A percentile compares a stretch with the other conserved stretches of the same genome.
phyloP scores from a whole-genome alignment of 2,797 vertebrate species.

The Masticophis lateralis region DNA sequence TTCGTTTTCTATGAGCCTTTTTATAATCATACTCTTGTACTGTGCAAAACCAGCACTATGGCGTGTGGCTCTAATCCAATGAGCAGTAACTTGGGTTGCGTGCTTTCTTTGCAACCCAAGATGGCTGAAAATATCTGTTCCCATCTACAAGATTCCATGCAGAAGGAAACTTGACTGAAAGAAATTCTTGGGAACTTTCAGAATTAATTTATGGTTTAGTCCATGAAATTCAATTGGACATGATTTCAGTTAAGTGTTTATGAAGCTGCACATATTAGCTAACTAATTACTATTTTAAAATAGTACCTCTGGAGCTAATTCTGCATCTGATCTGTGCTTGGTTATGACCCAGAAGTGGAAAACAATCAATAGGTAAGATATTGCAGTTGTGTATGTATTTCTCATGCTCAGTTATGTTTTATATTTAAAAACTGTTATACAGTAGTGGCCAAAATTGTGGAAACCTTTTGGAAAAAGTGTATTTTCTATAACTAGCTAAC shows the following conservation, averaged over 20 bases:
- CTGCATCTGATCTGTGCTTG: background rate
- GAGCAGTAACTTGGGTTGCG: background rate
- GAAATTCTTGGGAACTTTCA: background rate
- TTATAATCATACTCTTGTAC: background rate
- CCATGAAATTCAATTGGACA: background rate
- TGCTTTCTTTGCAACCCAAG: background rate
- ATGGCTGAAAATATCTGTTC: background rate
- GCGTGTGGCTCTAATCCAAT: background rate
- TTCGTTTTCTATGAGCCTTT: background rate
- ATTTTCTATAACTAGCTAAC: too few species aligned
- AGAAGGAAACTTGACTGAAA: background rate
- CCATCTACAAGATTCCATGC: background rate
- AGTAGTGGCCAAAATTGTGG: too few species aligned
- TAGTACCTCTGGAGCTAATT: background rate
- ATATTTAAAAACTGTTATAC: background rate
- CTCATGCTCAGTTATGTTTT: slow-evolving; percentile 27
- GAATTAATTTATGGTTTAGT: background rate
- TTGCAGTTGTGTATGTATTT: background rate
- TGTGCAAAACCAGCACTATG: background rate
- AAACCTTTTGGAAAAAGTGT: too few species aligned
- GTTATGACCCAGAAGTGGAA: background rate
- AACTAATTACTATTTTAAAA: background rate
- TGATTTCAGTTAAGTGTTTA: background rate
- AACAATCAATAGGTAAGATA: background rate
- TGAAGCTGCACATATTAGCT: background rate